phyloP scores from a whole-genome alignment of 2,113 vertebrate genomes.

The Misgurnus anguillicaudatus region DNA sequence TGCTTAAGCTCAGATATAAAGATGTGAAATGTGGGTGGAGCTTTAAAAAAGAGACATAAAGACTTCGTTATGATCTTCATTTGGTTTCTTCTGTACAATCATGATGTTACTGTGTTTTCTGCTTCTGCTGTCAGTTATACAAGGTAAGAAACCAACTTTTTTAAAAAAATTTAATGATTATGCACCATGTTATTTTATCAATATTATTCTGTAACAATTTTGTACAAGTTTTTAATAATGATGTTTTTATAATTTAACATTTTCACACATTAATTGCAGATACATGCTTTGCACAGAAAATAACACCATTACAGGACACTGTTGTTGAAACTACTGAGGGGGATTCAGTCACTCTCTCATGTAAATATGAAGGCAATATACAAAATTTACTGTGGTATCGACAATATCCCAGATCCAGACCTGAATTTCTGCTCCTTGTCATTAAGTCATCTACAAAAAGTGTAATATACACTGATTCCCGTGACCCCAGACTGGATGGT shows the following conservation, averaged over 20 bases:
- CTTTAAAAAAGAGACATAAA: no score
- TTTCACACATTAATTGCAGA: slow-evolving; percentile 13
- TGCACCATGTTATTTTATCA: rapidly evolving
- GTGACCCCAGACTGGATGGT: neutral
- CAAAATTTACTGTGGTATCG: slow-evolving; percentile 21
- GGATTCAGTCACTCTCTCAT: neutral
- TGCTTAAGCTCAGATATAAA: no score
- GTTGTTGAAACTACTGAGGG: neutral
- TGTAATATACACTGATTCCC: neutral
- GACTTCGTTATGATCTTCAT: no score
- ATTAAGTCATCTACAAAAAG: neutral
- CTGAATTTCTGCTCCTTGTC: slow-evolving; percentile 12
- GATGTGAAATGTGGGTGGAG: no score
- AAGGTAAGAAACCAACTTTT: no score
- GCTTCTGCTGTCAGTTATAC: no score
- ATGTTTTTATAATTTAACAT: no score
- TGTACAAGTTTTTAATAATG: no score
- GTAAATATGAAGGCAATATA: neutral
- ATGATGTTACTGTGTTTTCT: neutral
- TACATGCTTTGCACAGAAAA: neutral
- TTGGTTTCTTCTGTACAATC: neutral
- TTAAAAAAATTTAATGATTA: no score
- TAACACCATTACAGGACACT: slow-evolving; percentile 1
- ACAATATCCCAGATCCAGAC: slow-evolving; percentile 28
- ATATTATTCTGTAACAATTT: rapidly evolving